These are phyloP conservation scores for Nomia melanderi DNA, from an alignment of 1,140 invertebrate genomes.

Conservation along the genomic window DNA sequence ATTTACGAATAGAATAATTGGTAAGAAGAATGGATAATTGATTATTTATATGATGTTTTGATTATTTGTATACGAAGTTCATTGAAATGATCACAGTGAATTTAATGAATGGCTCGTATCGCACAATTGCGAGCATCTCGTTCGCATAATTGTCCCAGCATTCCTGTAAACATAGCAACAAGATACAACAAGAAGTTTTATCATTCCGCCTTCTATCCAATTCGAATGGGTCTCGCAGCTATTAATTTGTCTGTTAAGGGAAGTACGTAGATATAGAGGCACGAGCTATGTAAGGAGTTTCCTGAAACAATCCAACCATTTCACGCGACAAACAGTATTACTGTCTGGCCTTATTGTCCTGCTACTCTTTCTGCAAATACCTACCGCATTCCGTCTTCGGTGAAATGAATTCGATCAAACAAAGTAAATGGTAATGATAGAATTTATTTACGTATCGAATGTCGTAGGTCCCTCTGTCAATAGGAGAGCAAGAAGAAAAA, in stretches of 20 bases:
- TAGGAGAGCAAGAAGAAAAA: no score
- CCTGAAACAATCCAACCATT: not conserved
- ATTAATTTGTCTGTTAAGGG: constrained; percentile 1
- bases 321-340: not conserved
- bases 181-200: not conserved
- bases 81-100: no score
- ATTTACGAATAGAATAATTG: no score
- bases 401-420: no score
- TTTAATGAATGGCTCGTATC: no score
- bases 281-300: not conserved
- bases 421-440: no score
- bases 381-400: not conserved
- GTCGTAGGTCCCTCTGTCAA: no score
- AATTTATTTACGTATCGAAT: no score
- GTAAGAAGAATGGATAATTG: no score
- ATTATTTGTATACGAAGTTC: no score
- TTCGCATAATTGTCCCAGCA: not conserved
- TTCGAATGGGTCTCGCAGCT: not conserved
- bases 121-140: not conserved
- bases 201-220: not conserved
- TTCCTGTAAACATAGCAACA: not conserved
- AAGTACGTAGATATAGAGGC: not conserved
- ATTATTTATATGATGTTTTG: no score
- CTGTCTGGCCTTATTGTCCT: not conserved
- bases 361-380: not conserved